These are phyloP conservation scores for Holothuria leucospilota DNA, from an alignment of 53 echinoderm and acorn worm species.

Conservation along the genomic window DNA sequence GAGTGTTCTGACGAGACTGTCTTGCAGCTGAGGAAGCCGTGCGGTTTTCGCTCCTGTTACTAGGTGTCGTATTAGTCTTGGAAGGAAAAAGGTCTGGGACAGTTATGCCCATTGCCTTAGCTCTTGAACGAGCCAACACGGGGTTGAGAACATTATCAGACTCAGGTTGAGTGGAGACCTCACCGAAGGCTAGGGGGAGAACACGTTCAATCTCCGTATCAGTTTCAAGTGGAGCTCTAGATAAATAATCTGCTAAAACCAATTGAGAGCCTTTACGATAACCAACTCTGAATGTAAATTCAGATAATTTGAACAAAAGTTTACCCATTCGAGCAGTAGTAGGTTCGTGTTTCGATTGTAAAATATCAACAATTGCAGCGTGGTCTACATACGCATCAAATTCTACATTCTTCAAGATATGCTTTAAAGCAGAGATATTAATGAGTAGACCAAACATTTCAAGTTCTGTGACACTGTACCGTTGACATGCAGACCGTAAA, in stretches of 20 bases:
- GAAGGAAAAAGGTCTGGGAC: too few species aligned
- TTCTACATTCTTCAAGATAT: background rate
- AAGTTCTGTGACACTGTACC: background rate
- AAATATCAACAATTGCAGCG: background rate
- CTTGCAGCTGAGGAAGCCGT: too few species aligned
- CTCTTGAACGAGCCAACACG: too few species aligned
- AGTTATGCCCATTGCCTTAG: too few species aligned
- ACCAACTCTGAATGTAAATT: constrained; percentile 48
- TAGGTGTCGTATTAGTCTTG: too few species aligned
- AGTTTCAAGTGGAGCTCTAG: constrained; percentile 1
- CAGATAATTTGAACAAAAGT: constrained; percentile 44
- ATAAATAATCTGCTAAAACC: constrained; percentile 60
- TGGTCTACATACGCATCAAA: constrained; percentile 6
- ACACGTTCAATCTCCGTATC: constrained; percentile 25
- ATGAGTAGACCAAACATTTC: background rate
- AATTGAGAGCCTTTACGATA: constrained; percentile 60
- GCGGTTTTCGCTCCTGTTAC: too few species aligned
- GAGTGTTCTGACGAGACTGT: too few species aligned
- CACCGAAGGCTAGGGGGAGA: too few species aligned
- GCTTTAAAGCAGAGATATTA: background rate
- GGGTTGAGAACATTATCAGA: too few species aligned
- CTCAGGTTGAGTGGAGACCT: too few species aligned
- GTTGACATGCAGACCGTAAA: too few species aligned
- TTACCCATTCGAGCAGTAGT: constrained; percentile 33
- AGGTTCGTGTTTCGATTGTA: constrained; percentile 13